Conservation (phyloP, 2,888 invertebrate species). For the Acronicta aceris region DNA sequence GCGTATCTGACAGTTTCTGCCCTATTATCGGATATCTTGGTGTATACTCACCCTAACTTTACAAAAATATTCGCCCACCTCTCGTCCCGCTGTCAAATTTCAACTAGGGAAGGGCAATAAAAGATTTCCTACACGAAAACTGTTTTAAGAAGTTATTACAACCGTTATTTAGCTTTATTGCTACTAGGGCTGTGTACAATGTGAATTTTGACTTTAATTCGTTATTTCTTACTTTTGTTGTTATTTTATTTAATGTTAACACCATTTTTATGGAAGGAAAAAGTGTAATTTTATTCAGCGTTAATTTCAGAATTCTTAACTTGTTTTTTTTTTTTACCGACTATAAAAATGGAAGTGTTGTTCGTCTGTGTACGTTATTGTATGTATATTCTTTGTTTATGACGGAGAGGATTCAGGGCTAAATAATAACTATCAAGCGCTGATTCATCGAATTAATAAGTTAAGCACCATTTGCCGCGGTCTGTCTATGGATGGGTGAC, state of each 20-base stretch:
- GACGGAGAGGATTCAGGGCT: too few species aligned
- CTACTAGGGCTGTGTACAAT: slow-evolving; percentile 7
- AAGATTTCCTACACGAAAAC: slow-evolving; percentile 65
- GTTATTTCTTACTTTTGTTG: slow-evolving; percentile 19
- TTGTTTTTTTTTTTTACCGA: too few species aligned
- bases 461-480: too few species aligned
- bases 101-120: slow-evolving; percentile 56
- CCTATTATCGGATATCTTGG: background rate
- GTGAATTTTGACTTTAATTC: slow-evolving; percentile 15
- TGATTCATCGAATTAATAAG: too few species aligned
- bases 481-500: too few species aligned
- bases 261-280: background rate
- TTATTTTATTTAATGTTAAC: slow-evolving; percentile 18
- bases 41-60: slow-evolving; percentile 1
- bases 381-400: too few species aligned
- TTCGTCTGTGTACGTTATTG: too few species aligned
- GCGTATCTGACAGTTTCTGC: too few species aligned
- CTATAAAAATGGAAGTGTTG: too few species aligned
- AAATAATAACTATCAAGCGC: too few species aligned
- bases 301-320: too few species aligned
- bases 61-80: background rate
- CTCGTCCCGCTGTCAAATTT: slow-evolving; percentile 17
- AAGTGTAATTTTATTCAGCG: slow-evolving; percentile 1
- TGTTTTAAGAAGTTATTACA: slow-evolving; percentile 75
- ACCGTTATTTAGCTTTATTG: slow-evolving; percentile 66